Conservation (phyloP, 2,888 invertebrate species). For the Sicus ferrugineus region DNA sequence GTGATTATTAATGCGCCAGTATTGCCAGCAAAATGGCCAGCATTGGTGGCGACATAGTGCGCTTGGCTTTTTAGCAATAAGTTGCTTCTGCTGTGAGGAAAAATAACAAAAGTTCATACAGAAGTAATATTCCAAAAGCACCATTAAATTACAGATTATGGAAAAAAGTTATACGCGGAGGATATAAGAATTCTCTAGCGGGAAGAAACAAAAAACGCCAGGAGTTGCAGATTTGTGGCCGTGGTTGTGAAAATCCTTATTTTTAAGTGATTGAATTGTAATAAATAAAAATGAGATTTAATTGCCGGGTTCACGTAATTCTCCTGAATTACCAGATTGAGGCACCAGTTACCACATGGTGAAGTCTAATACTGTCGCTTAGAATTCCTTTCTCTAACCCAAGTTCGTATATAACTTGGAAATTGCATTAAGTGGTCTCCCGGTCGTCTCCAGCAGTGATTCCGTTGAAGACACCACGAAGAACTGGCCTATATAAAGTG, state of each 20-base stretch:
- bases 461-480: neutral
- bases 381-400: neutral
- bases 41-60: neutral
- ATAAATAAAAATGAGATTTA: no score
- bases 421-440: constrained; percentile 21
- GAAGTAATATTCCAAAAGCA: neutral
- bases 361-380: neutral
- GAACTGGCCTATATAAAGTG: neutral
- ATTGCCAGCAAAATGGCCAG: neutral
- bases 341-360: neutral
- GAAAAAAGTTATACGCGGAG: neutral
- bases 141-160: neutral
- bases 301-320: no score
- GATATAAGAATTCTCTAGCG: no score
- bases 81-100: no score
- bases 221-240: no score
- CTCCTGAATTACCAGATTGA: no score
- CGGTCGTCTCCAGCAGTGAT: neutral
- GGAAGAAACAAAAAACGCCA: no score
- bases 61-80: constrained; percentile 7
- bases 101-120: no score
- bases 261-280: no score
- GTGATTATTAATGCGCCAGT: constrained; percentile 1
- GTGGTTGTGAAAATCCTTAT: no score
- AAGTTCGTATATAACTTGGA: neutral